Evolutionary conservation across 64 coral and sea anemone species (phyloP).

Genomic region (Hydrozoanthus tunicans): DNA sequence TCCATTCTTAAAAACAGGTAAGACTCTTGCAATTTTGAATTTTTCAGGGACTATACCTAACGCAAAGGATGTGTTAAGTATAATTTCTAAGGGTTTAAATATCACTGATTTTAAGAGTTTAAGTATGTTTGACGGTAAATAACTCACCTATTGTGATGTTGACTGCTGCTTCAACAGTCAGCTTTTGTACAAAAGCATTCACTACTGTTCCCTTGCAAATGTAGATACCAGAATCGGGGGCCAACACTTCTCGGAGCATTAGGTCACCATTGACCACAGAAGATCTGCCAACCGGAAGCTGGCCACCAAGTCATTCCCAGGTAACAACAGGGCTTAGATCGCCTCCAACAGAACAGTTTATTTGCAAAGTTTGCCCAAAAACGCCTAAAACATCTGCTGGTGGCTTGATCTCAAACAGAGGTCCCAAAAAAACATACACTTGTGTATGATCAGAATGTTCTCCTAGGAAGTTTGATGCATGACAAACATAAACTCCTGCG

Average conservation of each 20-base stretch:
- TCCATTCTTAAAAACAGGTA: too few relatives aligned
- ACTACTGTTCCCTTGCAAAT: too few relatives aligned
- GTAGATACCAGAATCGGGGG: conserved; percentile 12
- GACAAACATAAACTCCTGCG: too few relatives aligned
- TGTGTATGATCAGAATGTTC: not conserved
- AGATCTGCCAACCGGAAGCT: conserved; percentile 24
- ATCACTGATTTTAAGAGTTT: too few relatives aligned
- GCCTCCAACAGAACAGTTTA: conserved; percentile 36
- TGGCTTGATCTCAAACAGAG: conserved; percentile 35
- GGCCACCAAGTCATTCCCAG: conserved; percentile 12
- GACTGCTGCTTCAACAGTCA: too few relatives aligned
- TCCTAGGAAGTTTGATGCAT: conserved; percentile 3
- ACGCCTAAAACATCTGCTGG: not conserved
- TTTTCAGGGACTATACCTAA: too few relatives aligned
- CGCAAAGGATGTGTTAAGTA: too few relatives aligned
- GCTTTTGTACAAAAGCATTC: too few relatives aligned
- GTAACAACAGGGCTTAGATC: conserved; percentile 30
- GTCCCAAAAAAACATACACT: conserved; percentile 3
- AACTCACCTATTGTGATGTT: too few relatives aligned
- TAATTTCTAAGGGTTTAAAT: too few relatives aligned
- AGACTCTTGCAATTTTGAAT: too few relatives aligned
- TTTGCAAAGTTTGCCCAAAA: not conserved
- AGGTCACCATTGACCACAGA: not conserved
- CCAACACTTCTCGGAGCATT: not conserved
- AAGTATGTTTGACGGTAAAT: too few relatives aligned